phyloP scores from a whole-genome alignment of 2,797 vertebrate genomes.

The Falco berigora region DNA sequence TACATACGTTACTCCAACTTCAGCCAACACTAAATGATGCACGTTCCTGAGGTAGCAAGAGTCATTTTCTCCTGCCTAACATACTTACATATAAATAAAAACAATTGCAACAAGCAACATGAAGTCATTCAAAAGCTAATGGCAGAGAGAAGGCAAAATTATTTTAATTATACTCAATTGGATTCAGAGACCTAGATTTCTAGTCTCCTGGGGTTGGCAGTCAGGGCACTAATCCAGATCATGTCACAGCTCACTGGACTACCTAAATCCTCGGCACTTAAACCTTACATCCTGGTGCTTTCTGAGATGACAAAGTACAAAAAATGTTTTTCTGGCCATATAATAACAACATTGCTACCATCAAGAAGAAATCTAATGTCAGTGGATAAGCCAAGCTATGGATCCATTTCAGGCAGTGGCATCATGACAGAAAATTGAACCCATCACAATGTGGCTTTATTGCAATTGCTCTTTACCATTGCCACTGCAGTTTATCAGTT shows the following conservation, averaged over 20 bases:
- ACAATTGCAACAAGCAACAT: background rate
- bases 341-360: background rate
- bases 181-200: background rate
- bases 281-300: background rate
- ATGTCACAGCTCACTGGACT: constrained; percentile 4
- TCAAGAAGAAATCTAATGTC: background rate
- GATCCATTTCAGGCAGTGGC: background rate
- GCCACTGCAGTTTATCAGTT: background rate
- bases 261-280: constrained; percentile 34
- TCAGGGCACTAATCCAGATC: constrained; percentile 19
- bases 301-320: background rate
- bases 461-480: background rate
- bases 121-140: background rate
- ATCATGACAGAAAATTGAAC: background rate
- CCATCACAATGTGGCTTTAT: background rate
- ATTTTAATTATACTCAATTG: background rate
- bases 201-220: background rate
- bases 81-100: background rate
- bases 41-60: background rate
- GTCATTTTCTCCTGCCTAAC: background rate
- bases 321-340: background rate
- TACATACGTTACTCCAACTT: background rate
- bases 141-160: background rate
- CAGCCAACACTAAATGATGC: background rate
- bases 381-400: background rate